A percentile compares a stretch with the other conserved stretches of the same genome.
Evolutionary conservation across 2,888 invertebrate genomes (phyloP).

Genomic region (Agrochola circellaris): DNA sequence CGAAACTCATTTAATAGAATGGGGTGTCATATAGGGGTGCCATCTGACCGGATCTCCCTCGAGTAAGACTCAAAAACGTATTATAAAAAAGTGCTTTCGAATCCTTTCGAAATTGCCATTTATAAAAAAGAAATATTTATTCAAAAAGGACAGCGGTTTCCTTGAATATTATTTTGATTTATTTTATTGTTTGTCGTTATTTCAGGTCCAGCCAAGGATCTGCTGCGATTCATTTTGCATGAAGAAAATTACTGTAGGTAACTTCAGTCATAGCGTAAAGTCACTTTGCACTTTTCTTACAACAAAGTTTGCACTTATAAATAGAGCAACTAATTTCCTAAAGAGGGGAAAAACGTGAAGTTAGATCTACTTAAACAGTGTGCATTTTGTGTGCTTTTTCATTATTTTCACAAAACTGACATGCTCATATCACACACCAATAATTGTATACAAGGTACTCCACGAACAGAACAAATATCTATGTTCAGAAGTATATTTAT

Average conservation of each 20-base stretch:
- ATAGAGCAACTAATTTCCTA: neutral
- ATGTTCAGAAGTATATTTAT: neutral
- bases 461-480: neutral
- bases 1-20: constrained; percentile 53
- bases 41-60: constrained; percentile 27
- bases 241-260: constrained; percentile 19
- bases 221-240: constrained; percentile 25
- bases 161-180: constrained; percentile 47
- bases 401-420: neutral
- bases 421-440: neutral
- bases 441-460: neutral
- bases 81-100: constrained; percentile 24
- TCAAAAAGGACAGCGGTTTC: constrained; percentile 17
- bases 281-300: neutral
- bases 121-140: constrained; percentile 44
- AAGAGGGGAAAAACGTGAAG: neutral
- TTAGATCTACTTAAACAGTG: neutral
- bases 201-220: constrained; percentile 7
- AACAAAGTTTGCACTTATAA: neutral
- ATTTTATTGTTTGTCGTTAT: constrained; percentile 43
- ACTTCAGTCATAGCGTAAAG: neutral
- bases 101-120: constrained; percentile 42
- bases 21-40: constrained; percentile 30
- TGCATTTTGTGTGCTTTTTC: neutral
- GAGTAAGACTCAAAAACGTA: constrained; percentile 42